Base-by-base conservation (phyloP, 92 coral and sea anemone genomes). In the Metridium senile region DNA sequence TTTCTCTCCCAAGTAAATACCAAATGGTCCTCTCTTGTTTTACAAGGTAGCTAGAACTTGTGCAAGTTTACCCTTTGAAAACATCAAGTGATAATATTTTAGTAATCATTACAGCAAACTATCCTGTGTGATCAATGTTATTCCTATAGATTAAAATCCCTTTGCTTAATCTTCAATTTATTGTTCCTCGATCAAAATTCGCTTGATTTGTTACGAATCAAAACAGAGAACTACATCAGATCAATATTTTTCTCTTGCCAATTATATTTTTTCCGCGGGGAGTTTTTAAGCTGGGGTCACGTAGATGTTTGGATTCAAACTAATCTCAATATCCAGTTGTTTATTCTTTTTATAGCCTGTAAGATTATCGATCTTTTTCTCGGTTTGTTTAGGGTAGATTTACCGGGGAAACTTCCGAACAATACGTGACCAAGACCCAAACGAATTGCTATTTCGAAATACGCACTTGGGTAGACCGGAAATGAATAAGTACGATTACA, bases 371-470 rank as follows among this genome's bases (percentile, higher is more conserved):
- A 19, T 22, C 30, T 21, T 59, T 59, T 39, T 39, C 13, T 6
- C 6, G 13, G 49, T 39, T 39, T 39, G 49, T 4, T 13, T 6
- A 13, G 13, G 6, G 49, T 39, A 39, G 49, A 39, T 39, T n/a
- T 39, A 2, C 39, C 7, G 45, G 20, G 45, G 28, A 63, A 28
- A 63, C 11, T 11, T 21, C n/a, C 45, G 9, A 11, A 13, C 1
- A 3, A 63, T 63, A 63, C 53, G 57, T 68, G 53, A 68, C 72
- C 13, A 21, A 7, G 0, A 1, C 1, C 32, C 8, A 35, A 19
- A 20, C 2, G 31, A 43, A 39, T 39, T 39, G 57, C 31, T 68
- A 68, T 68, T 68, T 68, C 72, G 29, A 68, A 68, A 68, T 68
- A 32, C 8, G 49, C 53, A 28, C 33, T 10, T 28, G 53, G 72